These are phyloP conservation scores for Apteryx mantelli DNA, from an alignment of 2,113 vertebrate species.

Conservation along the genomic window DNA sequence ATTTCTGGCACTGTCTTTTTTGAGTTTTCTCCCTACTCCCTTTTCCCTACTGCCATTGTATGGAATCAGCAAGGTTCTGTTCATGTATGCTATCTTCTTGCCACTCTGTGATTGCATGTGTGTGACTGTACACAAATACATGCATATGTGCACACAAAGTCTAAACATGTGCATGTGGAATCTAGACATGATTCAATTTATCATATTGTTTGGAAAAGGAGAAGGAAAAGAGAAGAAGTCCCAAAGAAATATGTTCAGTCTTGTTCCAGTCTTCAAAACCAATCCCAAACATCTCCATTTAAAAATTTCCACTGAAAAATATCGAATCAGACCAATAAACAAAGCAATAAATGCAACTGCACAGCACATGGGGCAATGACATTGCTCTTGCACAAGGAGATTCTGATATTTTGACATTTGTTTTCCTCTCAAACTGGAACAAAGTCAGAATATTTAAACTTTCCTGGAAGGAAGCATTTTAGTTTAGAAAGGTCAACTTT, in stretches of 20 bases:
- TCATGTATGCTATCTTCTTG: neutral
- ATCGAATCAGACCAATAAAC: neutral
- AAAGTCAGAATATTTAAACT: neutral
- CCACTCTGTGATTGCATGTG: neutral
- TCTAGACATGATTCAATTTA: neutral
- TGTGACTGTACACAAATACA: neutral
- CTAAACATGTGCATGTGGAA: neutral
- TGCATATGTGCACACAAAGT: fast-evolving
- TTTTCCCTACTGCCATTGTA: neutral
- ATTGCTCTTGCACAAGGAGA: constrained; percentile 7
- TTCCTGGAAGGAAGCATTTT: neutral
- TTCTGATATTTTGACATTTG: neutral
- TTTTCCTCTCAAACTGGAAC: neutral
- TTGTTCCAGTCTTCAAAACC: neutral
- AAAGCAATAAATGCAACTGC: neutral
- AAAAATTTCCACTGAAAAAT: neutral
- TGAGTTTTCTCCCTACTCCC: neutral
- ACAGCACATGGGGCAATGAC: neutral
- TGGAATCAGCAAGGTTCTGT: neutral
- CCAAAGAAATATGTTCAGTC: neutral
- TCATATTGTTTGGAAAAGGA: neutral
- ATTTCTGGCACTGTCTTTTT: neutral
- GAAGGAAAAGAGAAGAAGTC: neutral
- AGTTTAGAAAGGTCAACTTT: neutral
- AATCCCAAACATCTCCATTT: neutral